A percentile compares a stretch with the other conserved stretches of the same genome.
Evolutionary conservation across 2,888 invertebrate species (phyloP).

Genomic region (Diabrotica balteata): DNA sequence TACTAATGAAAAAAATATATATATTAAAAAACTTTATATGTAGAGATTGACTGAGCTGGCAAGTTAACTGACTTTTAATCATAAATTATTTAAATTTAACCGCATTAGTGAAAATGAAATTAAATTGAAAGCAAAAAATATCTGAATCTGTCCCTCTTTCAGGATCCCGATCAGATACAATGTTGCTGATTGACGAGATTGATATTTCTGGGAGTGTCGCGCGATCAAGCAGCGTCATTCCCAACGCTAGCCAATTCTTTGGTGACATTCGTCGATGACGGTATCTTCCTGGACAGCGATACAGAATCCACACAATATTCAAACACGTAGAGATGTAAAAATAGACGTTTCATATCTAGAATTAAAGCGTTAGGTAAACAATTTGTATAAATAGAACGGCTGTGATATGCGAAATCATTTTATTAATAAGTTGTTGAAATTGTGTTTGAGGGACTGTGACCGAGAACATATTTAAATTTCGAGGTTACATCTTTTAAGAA

Average conservation of each 20-base stretch:
- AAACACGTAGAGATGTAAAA: constrained; percentile 31
- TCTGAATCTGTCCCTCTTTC: too few species aligned
- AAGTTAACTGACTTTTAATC: too few species aligned
- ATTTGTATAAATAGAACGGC: constrained; percentile 36
- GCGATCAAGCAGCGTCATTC: background rate
- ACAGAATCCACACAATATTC: constrained; percentile 23
- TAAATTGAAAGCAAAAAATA: too few species aligned
- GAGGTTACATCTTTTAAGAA: background rate
- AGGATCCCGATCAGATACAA: too few species aligned
- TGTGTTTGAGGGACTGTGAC: constrained; percentile 21
- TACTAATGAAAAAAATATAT: too few species aligned
- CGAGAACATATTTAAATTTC: constrained; percentile 22
- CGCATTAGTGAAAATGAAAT: too few species aligned
- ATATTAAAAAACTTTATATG: too few species aligned
- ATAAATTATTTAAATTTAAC: too few species aligned
- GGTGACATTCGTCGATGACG: constrained; percentile 4
- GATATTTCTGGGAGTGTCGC: background rate
- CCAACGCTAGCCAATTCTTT: background rate
- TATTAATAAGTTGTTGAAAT: constrained; percentile 34
- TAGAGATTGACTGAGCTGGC: too few species aligned
- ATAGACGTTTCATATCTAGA: constrained; percentile 44
- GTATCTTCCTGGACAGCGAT: constrained; percentile 25
- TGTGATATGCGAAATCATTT: constrained; percentile 33
- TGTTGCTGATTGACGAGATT: background rate
- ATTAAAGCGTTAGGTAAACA: constrained; percentile 43